Evolutionary conservation across 2,113 vertebrate genomes (phyloP).

Genomic region (Corythornis cristatus): DNA sequence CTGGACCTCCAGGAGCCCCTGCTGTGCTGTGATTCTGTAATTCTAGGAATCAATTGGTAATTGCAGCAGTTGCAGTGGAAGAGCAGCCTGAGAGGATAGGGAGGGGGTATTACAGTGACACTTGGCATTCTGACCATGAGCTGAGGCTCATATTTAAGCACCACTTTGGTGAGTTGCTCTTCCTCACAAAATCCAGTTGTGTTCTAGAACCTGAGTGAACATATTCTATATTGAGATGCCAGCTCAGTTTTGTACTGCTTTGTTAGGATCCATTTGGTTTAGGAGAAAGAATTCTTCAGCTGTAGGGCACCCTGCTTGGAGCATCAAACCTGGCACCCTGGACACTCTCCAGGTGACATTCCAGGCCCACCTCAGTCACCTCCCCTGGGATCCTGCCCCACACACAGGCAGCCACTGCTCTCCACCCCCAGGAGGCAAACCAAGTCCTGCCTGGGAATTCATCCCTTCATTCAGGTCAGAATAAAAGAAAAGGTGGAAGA

Average conservation of each 20-base stretch:
- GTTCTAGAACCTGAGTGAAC: not conserved
- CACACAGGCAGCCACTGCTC: too few relatives aligned
- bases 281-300: too few relatives aligned
- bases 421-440: too few relatives aligned
- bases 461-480: not conserved
- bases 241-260: not conserved
- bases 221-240: not conserved
- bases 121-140: not conserved
- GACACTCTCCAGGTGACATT: too few relatives aligned
- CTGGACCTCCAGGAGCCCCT: not conserved
- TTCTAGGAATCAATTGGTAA: not conserved
- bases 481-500: not conserved
- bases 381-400: too few relatives aligned
- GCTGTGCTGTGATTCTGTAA: not conserved
- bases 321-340: too few relatives aligned
- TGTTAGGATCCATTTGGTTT: too few relatives aligned
- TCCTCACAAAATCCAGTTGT: not conserved
- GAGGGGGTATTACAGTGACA: not conserved
- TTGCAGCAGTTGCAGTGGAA: not conserved
- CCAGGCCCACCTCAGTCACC: too few relatives aligned
- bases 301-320: too few relatives aligned
- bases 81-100: not conserved
- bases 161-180: not conserved
- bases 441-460: too few relatives aligned
- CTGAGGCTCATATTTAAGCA: not conserved